These are phyloP conservation scores for Oryzias dopingdopingensis DNA, from an alignment of 2,797 vertebrate species.

Conservation along the genomic window DNA sequence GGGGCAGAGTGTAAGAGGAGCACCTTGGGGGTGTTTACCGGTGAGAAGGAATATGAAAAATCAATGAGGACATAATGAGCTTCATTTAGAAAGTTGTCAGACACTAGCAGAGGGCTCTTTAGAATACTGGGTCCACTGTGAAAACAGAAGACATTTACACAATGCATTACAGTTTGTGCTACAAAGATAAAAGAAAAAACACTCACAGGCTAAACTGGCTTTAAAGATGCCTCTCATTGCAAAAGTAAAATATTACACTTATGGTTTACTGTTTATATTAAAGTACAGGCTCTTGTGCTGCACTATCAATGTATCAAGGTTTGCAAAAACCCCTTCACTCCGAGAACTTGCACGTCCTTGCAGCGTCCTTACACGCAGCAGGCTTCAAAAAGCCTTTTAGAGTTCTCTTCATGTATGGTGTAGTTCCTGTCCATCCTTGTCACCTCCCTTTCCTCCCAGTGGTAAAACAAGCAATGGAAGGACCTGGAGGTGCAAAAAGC, in stretches of 20 bases:
- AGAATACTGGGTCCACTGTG: constrained; percentile 31
- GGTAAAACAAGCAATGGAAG: constrained; percentile 43
- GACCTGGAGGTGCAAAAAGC: constrained; percentile 71
- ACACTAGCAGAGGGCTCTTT: constrained; percentile 54
- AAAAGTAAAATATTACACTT: not conserved
- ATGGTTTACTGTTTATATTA: not conserved
- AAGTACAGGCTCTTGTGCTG: not conserved
- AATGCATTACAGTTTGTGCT: not conserved
- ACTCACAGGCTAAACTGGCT: not conserved
- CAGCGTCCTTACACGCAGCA: constrained; percentile 55
- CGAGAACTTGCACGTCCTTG: constrained; percentile 54
- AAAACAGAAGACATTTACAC: not conserved
- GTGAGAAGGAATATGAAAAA: constrained; percentile 75
- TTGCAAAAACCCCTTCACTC: not conserved
- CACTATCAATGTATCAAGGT: constrained; percentile 15
- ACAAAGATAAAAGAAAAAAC: not conserved
- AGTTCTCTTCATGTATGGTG: constrained; percentile 44
- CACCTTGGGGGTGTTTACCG: constrained; percentile 75
- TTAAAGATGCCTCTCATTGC: not conserved
- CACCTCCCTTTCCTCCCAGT: constrained; percentile 33
- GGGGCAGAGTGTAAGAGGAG: constrained; percentile 58
- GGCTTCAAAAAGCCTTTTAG: constrained; percentile 55
- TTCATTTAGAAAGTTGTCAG: constrained; percentile 76
- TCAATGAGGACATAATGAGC: constrained; percentile 78
- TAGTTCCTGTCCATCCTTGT: constrained; percentile 26